Conservation (phyloP, 2,113 vertebrate genomes). For the Ceyx cyanopectus region DNA sequence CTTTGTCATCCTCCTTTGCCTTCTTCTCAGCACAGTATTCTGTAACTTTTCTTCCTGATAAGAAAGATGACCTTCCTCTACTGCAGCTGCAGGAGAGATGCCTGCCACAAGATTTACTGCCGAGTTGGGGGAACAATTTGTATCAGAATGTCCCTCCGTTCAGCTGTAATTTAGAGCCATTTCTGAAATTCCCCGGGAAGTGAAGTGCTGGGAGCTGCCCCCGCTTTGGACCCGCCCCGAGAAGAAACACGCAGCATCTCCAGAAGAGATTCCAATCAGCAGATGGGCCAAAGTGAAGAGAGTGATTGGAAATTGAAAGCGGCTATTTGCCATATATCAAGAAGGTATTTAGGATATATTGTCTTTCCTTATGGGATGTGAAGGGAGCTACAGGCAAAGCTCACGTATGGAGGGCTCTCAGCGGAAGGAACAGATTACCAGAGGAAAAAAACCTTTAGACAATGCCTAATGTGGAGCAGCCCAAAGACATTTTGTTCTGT, state of each 20-base stretch:
- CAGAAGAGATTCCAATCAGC: slow-evolving; percentile 28
- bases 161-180: slow-evolving; percentile 77
- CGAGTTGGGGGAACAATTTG: background rate
- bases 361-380: slow-evolving; percentile 64
- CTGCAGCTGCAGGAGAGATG: background rate
- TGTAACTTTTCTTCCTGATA: background rate
- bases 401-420: slow-evolving; percentile 39
- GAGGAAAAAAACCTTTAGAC: background rate
- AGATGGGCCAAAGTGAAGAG: slow-evolving; percentile 57
- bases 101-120: slow-evolving; percentile 70
- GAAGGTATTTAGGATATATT: slow-evolving; percentile 60
- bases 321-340: slow-evolving; percentile 73
- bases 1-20: background rate
- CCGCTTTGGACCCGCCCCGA: background rate
- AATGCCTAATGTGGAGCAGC: background rate
- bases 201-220: slow-evolving; percentile 32
- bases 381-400: slow-evolving; percentile 46
- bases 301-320: slow-evolving; percentile 49
- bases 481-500: background rate
- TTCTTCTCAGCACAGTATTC: background rate
- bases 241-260: slow-evolving; percentile 64
- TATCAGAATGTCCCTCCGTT: slow-evolving; percentile 14
- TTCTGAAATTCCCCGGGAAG: slow-evolving; percentile 64
- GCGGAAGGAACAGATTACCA: slow-evolving; percentile 62
- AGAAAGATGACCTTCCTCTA: background rate